Evolutionary conservation across 1,140 invertebrate species (phyloP), one percentile per base, ranked within the genome.

Genomic region (Drosophila neocordata): DNA sequence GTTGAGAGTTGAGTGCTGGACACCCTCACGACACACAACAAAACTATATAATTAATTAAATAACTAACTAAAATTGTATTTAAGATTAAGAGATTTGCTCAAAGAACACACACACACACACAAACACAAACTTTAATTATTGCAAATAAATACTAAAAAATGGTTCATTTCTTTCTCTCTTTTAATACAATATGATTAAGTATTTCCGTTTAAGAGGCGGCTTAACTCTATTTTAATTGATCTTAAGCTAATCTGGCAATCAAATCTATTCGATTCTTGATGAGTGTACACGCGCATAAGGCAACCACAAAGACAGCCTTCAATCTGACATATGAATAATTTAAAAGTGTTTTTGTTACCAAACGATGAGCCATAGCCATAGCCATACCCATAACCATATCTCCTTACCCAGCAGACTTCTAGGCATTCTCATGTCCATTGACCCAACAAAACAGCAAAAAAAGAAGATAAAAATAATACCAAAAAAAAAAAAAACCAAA

Each of bases 271-370:
- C 22, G 62, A 18, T 20, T 48, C n/a, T 71, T 58, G 57, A 56
- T 76, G 48, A 66, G 53, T 69, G 80, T 85, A 77, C 69, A 77
- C 69, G 65, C 73, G 66, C 27, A 6, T 70, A 80, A 80, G 73
- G 69, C 81, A 80, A 56, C 71, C 56, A 63, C 38, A 67, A 72
- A 37, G 35, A 38, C 63, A 85, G 81, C 82, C 82, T 85, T 85
- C 82, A 82, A 87, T 79, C 77, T 87, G 82, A 77, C 81, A 81
- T 65, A 78, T 87, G 82, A 85, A 85, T 87, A 87, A 85, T 85
- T 80, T 73, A 56, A 85, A 66, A 57, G n/a, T n/a, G n/a, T 65
- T 62, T 60, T 63, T 77, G 73, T 79, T 48, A 77, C 73, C 73
- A 77, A 64, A 44, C 82, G 60, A 62, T 48, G 41, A 66, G 65